Conservation (phyloP, 92 coral and sea anemone genomes). For the Siderastrea radians region DNA sequence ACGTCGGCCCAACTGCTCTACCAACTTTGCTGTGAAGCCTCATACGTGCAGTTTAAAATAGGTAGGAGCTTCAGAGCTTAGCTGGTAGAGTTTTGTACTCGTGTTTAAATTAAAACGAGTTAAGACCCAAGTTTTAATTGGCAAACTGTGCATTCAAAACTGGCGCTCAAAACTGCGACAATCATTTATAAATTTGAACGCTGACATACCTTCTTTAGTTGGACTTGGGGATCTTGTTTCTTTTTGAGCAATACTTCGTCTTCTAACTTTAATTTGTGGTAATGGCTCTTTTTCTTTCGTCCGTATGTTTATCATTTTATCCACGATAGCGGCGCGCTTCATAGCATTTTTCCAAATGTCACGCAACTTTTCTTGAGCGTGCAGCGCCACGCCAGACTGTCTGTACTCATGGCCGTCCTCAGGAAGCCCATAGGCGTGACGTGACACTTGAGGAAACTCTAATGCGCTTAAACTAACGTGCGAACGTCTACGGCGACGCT, state of each 20-base stretch:
- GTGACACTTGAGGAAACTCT: slow-evolving; percentile 89
- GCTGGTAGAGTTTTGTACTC: too few relatives aligned
- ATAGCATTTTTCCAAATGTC: slow-evolving; percentile 82
- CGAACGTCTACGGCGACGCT: slow-evolving; percentile 68
- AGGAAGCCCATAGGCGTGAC: slow-evolving; percentile 92
- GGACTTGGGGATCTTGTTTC: slow-evolving; percentile 15
- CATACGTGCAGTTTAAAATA: neutral
- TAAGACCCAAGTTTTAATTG: too few relatives aligned
- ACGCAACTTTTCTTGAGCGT: slow-evolving; percentile 66
- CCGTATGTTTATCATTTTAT: slow-evolving; percentile 56
- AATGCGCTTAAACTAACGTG: slow-evolving; percentile 84
- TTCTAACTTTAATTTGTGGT: slow-evolving; percentile 74
- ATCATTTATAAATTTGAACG: neutral
- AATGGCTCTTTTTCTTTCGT: slow-evolving; percentile 28
- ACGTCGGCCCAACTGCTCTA: neutral
- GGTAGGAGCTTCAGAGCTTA: too few relatives aligned
- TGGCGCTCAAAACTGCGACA: too few relatives aligned
- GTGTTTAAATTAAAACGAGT: too few relatives aligned
- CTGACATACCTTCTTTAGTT: neutral
- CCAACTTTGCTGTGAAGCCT: neutral
- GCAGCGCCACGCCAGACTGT: slow-evolving; percentile 54
- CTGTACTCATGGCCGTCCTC: slow-evolving; percentile 91
- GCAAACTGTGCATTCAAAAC: too few relatives aligned
- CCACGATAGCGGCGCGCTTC: slow-evolving; percentile 77
- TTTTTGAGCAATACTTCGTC: slow-evolving; percentile 38